Evolutionary conservation across 2,888 invertebrate genomes (phyloP).

Genomic region (Erebia aethiops): DNA sequence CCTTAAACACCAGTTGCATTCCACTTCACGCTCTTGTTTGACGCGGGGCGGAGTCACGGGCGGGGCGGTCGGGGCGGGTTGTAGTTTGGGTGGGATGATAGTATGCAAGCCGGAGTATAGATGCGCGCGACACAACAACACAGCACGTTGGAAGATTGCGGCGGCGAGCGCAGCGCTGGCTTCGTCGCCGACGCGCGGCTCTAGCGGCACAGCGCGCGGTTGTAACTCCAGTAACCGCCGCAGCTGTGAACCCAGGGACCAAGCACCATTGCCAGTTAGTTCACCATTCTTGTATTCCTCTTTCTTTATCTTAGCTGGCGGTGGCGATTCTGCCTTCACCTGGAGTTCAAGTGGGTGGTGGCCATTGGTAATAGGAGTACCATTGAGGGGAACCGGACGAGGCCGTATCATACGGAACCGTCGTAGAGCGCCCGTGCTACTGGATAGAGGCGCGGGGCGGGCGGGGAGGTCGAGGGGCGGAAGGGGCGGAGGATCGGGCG

Average conservation of each 20-base stretch:
- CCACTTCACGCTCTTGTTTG: constrained; percentile 71
- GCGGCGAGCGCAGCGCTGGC: constrained; percentile 65
- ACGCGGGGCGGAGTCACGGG: constrained; percentile 35
- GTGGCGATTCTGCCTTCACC: constrained; percentile 32
- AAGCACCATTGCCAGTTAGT: constrained; percentile 28
- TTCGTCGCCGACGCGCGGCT: constrained; percentile 42
- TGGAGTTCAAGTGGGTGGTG: constrained; percentile 12
- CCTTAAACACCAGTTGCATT: constrained; percentile 65
- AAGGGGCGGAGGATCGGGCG: constrained; percentile 41
- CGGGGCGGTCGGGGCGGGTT: constrained; percentile 26
- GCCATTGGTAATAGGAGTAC: constrained; percentile 27
- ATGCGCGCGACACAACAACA: constrained; percentile 72
- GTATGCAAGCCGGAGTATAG: constrained; percentile 84
- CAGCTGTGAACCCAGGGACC: constrained; percentile 47
- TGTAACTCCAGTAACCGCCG: constrained; percentile 51
- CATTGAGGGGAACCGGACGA: constrained; percentile 21
- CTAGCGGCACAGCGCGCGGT: constrained; percentile 45
- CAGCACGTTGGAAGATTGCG: constrained; percentile 73
- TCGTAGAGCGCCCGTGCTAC: constrained; percentile 41
- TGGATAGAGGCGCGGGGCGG: constrained; percentile 38
- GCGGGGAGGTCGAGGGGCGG: constrained; percentile 37
- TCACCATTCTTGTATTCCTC: constrained; percentile 39
- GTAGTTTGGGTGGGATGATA: constrained; percentile 71
- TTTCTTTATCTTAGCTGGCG: constrained; percentile 31
- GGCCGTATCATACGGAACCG: constrained; percentile 40